Percentiles rank a stretch among this genome's conserved stretches.
phyloP scores from a whole-genome alignment of 2,797 vertebrate genomes.

The Pangasius larnaudii region DNA sequence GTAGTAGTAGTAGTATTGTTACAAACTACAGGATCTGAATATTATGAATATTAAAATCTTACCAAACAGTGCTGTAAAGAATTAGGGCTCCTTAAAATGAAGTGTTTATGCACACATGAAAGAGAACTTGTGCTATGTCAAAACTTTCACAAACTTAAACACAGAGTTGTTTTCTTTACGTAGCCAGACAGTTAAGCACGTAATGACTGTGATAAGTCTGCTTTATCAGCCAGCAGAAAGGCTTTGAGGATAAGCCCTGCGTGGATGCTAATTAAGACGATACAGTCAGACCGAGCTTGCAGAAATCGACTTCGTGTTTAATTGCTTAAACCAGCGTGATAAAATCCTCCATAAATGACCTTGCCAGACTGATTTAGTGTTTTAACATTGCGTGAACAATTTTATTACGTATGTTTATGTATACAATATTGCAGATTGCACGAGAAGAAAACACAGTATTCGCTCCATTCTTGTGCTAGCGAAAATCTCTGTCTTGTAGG shows the following conservation, averaged over 20 bases:
- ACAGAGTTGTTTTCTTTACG: slow-evolving; percentile 63
- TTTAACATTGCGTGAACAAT: slow-evolving; percentile 68
- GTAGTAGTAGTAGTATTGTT: not conserved
- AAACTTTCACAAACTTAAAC: slow-evolving; percentile 69
- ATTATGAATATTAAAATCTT: slow-evolving; percentile 59
- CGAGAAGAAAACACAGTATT: slow-evolving; percentile 33
- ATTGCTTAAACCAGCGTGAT: slow-evolving; percentile 83
- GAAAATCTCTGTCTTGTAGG: slow-evolving; percentile 64
- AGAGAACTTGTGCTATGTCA: slow-evolving; percentile 62
- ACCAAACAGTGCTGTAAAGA: slow-evolving; percentile 69
- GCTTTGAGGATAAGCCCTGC: slow-evolving; percentile 82
- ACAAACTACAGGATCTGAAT: slow-evolving; percentile 49
- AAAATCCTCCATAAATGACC: slow-evolving; percentile 79
- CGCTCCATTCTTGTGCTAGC: slow-evolving; percentile 65
- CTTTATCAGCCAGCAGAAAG: slow-evolving; percentile 76
- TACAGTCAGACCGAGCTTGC: slow-evolving; percentile 76
- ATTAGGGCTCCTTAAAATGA: slow-evolving; percentile 66
- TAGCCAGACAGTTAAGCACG: slow-evolving; percentile 79
- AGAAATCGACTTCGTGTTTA: slow-evolving; percentile 82
- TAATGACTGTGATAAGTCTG: slow-evolving; percentile 77
- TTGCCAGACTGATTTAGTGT: slow-evolving; percentile 69
- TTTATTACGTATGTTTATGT: slow-evolving; percentile 48
- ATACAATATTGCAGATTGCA: not conserved
- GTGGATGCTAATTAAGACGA: slow-evolving; percentile 81
- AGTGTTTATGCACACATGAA: slow-evolving; percentile 70